A percentile compares a stretch with the other conserved stretches of the same genome.
These are phyloP conservation scores for Erebia aethiops DNA, from an alignment of 2,888 invertebrate genomes.

Conservation along the genomic window DNA sequence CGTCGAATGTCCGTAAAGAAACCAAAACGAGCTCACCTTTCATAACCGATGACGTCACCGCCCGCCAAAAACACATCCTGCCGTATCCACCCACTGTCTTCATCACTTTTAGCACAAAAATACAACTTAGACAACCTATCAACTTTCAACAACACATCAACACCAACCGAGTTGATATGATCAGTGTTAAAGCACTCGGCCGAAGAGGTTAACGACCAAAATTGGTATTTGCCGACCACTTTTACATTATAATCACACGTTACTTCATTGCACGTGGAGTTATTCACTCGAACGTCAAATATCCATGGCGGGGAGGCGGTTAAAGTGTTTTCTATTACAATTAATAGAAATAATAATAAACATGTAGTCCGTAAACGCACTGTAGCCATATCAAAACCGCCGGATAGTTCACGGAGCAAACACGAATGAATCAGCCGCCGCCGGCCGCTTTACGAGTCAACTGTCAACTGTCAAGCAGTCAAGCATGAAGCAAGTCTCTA, in stretches of 20 bases:
- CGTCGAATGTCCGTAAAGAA: background rate
- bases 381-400: slow-evolving; percentile 58
- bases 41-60: slow-evolving; percentile 68
- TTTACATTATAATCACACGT: slow-evolving; percentile 66
- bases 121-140: slow-evolving; percentile 55
- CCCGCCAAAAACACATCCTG: slow-evolving; percentile 73
- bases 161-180: slow-evolving; percentile 45
- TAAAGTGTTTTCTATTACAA: slow-evolving; percentile 65
- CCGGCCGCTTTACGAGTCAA: background rate
- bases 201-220: slow-evolving; percentile 68
- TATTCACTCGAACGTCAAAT: slow-evolving; percentile 63
- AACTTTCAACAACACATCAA: slow-evolving; percentile 54
- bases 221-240: slow-evolving; percentile 59
- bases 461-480: too few relatives aligned
- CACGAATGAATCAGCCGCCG: slow-evolving; percentile 1
- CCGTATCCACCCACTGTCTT: slow-evolving; percentile 64
- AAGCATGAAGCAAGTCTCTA: too few relatives aligned
- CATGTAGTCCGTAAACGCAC: slow-evolving; percentile 73
- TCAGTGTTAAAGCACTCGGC: slow-evolving; percentile 54
- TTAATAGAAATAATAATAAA: slow-evolving; percentile 73
- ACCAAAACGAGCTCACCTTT: slow-evolving; percentile 53
- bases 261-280: slow-evolving; percentile 54
- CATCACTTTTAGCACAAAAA: slow-evolving; percentile 63
- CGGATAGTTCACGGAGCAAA: background rate
- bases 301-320: slow-evolving; percentile 72